phyloP scores from a whole-genome alignment of 2,797 vertebrate species.

The Mormyrops boulengeri region DNA sequence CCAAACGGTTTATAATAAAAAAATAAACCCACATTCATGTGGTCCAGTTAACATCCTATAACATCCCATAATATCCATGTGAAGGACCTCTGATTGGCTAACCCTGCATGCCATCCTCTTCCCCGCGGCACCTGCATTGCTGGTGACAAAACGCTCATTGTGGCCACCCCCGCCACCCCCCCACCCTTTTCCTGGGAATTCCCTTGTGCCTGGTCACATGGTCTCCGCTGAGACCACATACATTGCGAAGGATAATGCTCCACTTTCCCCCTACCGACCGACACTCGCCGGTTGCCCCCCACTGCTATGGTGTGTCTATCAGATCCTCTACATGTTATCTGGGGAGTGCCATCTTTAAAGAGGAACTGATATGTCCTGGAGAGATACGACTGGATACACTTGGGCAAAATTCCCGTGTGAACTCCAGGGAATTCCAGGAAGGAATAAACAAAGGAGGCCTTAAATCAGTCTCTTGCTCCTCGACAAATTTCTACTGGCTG shows the following conservation, averaged over 20 bases:
- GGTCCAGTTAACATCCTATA: conserved; percentile 3
- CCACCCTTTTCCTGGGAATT: background rate
- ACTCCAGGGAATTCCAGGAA: background rate
- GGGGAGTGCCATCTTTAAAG: background rate
- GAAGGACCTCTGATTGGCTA: background rate
- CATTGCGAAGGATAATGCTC: background rate
- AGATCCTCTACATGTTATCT: background rate
- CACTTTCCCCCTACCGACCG: background rate
- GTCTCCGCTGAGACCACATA: background rate
- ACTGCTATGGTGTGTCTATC: background rate
- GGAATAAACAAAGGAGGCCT: background rate
- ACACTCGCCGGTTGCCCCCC: background rate
- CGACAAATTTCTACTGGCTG: background rate
- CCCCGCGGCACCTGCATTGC: background rate
- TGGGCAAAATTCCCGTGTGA: background rate
- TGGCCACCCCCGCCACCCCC: background rate
- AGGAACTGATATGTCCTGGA: background rate
- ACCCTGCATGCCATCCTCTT: background rate
- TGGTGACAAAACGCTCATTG: background rate
- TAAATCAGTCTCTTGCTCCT: background rate
- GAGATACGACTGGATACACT: background rate
- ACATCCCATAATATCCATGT: background rate
- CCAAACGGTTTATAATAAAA: background rate
- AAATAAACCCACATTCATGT: background rate
- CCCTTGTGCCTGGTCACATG: background rate